Evolutionary conservation across 2,797 vertebrate species (phyloP).

Genomic region (Taeniopygia guttata): DNA sequence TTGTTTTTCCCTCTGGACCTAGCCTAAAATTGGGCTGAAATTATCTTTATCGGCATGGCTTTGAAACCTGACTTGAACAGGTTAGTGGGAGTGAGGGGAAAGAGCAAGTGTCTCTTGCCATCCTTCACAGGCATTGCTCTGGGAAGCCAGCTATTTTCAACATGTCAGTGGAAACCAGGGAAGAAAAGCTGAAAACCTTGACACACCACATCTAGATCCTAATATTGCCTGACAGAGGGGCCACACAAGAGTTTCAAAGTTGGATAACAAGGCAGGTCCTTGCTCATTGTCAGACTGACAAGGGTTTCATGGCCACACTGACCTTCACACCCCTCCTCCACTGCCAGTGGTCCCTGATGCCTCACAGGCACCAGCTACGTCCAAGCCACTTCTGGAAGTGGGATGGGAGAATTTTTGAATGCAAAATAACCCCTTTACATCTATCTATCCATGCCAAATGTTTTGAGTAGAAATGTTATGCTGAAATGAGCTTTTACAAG

Average conservation of each 20-base stretch:
- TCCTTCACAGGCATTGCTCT: background rate
- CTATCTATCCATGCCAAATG: background rate
- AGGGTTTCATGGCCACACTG: rapidly evolving
- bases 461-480: background rate
- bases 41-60: background rate
- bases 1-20: background rate
- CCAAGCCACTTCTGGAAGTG: background rate
- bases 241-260: background rate
- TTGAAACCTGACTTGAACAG: background rate
- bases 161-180: background rate
- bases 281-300: rapidly evolving
- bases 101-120: background rate
- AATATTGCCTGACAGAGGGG: background rate
- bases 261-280: background rate
- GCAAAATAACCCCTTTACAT: background rate
- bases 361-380: background rate
- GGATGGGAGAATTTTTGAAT: background rate
- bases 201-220: background rate
- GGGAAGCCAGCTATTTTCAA: background rate
- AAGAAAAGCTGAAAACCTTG: background rate
- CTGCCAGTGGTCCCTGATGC: background rate
- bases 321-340: background rate
- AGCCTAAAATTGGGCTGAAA: background rate
- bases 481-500: background rate
- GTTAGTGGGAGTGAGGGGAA: background rate